Conservation (phyloP, 2,888 invertebrate genomes). For the Tenthredo notha region DNA sequence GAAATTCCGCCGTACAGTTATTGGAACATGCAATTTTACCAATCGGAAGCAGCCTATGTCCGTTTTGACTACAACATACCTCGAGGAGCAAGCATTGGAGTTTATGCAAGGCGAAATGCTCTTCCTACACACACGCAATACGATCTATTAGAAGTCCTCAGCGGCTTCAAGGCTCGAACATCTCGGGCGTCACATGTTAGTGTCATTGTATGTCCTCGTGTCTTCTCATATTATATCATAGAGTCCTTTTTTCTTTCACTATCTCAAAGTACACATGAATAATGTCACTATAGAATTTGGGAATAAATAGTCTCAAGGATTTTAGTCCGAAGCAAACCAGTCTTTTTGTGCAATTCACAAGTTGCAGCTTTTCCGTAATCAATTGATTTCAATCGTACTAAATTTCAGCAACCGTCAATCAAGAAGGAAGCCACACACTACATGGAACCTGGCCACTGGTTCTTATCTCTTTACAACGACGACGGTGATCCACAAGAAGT, state of each 20-base stretch:
- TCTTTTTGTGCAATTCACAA: not conserved
- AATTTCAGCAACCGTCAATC: conserved; percentile 85
- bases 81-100: conserved; percentile 94
- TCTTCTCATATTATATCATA: conserved; percentile 54
- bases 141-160: conserved; percentile 96
- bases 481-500: conserved; percentile 94
- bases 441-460: conserved; percentile 98
- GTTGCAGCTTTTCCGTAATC: not conserved
- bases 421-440: conserved; percentile 96
- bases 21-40: conserved; percentile 98
- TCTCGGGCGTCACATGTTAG: conserved; percentile 93
- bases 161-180: conserved; percentile 92
- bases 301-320: not conserved
- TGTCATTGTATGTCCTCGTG: conserved; percentile 75
- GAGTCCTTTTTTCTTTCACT: not conserved
- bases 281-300: not conserved
- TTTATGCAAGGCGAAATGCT: conserved; percentile 96
- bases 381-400: not conserved
- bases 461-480: conserved; percentile 97
- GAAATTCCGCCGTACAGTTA: conserved; percentile 96
- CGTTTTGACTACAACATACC: conserved; percentile 97
- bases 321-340: not conserved
- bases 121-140: conserved; percentile 98
- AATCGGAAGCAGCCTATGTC: conserved; percentile 95
- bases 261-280: not conserved